Evolutionary conservation across 2,888 invertebrate genomes (phyloP), one percentile per base, ranked within the genome.

Genomic region (Netelia fuscicornis): DNA sequence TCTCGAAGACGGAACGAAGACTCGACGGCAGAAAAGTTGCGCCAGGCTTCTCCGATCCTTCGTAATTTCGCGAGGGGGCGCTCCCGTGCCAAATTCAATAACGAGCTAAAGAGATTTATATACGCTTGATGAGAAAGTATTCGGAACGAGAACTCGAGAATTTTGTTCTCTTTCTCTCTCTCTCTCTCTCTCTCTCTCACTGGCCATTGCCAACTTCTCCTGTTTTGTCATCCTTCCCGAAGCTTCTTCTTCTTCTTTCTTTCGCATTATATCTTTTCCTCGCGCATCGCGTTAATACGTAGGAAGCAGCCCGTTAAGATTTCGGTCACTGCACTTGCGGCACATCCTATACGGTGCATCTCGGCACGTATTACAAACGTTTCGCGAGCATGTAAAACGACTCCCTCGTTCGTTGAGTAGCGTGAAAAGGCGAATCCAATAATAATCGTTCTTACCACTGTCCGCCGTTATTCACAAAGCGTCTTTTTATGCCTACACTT

Each of bases 351-450:
- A 25, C 52, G 44, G 67, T 48, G 8, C 48, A 23, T 48, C 6
- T 48, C 10, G 13, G 8, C 13, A 48, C 13, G 48, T 48, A 48
- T 48, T 48, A 48, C 3, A 48, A 48, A 48, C 44, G 58, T 60
- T 68, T 77, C 58, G 23, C 68, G 60, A 68, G 68, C 48, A 60
- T 30, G 37, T 67, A 58, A 68, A 56, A 58, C 42, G 48, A 48
- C 52, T 25, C 48, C 37, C 37, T 37, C 37, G 37, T 37, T 78
- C 78, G 70, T 78, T 78, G 37, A 17, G 44, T 58, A 72, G 76
- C 72, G 54, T 58, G 77, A 65, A 77, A 82, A 37, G 77, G 56
- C 82, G 82, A 72, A 77, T 77, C 64, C 75, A 71, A 77, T 52
- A 77, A 79, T 67, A 77, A 78, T 67, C 72, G 44, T 48, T 52